phyloP scores from a whole-genome alignment of 2,888 invertebrate genomes.

The Dascillus cervinus region DNA sequence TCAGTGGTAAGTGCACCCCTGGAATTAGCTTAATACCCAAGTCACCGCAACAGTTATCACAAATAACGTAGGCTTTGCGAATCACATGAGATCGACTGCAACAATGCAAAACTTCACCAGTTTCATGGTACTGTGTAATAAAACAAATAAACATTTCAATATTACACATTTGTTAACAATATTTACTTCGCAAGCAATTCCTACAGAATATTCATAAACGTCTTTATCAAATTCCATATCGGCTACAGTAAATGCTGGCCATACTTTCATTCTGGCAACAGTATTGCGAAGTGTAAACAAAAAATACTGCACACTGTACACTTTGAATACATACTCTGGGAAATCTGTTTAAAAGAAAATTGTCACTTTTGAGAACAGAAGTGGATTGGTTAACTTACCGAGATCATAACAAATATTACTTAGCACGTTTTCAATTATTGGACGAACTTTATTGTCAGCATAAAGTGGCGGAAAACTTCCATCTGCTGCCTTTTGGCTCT shows the following conservation, averaged over 20 bases:
- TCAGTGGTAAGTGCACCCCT: conserved; percentile 40
- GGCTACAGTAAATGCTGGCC: conserved; percentile 24
- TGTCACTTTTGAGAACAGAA: no score
- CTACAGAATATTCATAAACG: conserved; percentile 28
- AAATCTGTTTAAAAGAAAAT: conserved; percentile 29
- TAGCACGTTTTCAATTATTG: conserved; percentile 33
- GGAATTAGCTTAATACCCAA: conserved; percentile 36
- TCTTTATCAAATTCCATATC: conserved; percentile 34
- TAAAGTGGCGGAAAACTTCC: conserved; percentile 47
- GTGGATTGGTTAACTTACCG: no score
- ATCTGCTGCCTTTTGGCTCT: no score
- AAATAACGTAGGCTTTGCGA: conserved; percentile 40
- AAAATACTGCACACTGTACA: conserved; percentile 34
- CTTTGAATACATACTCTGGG: conserved; percentile 18
- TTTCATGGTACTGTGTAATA: conserved; percentile 37
- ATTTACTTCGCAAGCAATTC: conserved; percentile 30
- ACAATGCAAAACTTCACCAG: conserved; percentile 30
- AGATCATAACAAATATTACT: conserved; percentile 21
- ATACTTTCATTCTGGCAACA: conserved; percentile 9
- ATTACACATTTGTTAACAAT: not conserved
- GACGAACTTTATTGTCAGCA: conserved; percentile 31
- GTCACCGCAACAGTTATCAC: conserved; percentile 40
- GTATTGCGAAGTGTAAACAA: conserved; percentile 29
- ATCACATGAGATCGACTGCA: conserved; percentile 41
- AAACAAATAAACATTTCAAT: no score